Evolutionary conservation across 1,140 invertebrate species (phyloP).

Genomic region (Leptinotarsa undecemlineata): DNA sequence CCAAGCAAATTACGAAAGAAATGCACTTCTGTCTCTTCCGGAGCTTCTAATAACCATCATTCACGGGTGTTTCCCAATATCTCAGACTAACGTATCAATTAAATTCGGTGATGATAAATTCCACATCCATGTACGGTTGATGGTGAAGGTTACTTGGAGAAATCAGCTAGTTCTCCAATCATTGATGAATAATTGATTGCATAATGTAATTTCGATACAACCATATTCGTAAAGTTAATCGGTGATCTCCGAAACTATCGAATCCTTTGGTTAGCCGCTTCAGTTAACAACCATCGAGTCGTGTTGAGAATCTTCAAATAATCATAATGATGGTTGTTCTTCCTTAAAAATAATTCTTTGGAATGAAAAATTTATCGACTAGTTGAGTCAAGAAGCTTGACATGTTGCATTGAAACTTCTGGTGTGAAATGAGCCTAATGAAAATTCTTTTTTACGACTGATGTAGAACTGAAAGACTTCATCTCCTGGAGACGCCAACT

Average conservation of each 20-base stretch:
- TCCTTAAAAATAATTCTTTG: too few species aligned
- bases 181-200: constrained; percentile 12
- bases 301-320: background rate
- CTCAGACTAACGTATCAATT: constrained; percentile 7
- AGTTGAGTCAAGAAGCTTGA: too few species aligned
- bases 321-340: too few species aligned
- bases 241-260: background rate
- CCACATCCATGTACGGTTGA: constrained; percentile 5
- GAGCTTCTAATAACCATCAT: background rate
- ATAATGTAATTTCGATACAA: background rate
- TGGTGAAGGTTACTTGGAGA: constrained; percentile 16
- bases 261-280: background rate
- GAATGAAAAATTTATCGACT: too few species aligned
- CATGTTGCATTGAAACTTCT: too few species aligned
- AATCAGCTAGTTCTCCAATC: constrained; percentile 1
- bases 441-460: too few species aligned
- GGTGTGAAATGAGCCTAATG: too few species aligned
- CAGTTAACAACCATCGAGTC: background rate
- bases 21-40: constrained; percentile 2
- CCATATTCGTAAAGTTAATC: constrained; percentile 15
- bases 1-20: background rate
- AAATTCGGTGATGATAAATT: constrained; percentile 22
- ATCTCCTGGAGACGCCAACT: too few species aligned
- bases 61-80: constrained; percentile 12
- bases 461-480: too few species aligned